Evolutionary conservation across 2,797 vertebrate species (phyloP).

Genomic region (Enteromius treurensis): DNA sequence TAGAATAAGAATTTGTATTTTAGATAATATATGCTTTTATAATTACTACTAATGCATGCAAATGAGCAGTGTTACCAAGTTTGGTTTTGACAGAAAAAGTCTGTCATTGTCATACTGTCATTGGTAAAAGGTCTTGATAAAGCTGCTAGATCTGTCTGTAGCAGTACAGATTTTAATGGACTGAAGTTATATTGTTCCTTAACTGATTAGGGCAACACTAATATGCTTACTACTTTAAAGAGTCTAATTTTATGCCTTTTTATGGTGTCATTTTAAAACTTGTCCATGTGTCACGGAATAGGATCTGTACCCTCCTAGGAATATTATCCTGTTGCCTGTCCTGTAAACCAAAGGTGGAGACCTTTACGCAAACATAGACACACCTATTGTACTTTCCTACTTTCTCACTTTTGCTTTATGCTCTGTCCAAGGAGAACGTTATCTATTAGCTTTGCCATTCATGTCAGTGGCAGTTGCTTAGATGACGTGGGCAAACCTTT

Average conservation of each 20-base stretch:
- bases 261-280: background rate
- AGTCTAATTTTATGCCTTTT: background rate
- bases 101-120: no score
- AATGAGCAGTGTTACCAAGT: background rate
- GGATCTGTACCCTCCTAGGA: background rate
- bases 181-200: background rate
- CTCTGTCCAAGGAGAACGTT: background rate
- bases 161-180: background rate
- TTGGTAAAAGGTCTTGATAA: background rate
- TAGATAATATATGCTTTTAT: no score
- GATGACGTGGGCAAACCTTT: background rate
- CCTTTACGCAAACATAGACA: background rate
- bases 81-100: background rate
- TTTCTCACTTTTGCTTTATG: background rate
- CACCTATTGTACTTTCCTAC: background rate
- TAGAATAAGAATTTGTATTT: no score
- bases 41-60: background rate
- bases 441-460: background rate
- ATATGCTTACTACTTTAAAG: background rate
- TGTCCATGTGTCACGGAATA: background rate
- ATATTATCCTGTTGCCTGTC: background rate
- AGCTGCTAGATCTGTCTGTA: background rate
- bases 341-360: constrained; percentile 19
- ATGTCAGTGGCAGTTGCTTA: background rate
- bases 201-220: background rate